Base-by-base conservation (phyloP, 1,140 invertebrate genomes). In the Tetramorium simillimum region DNA sequence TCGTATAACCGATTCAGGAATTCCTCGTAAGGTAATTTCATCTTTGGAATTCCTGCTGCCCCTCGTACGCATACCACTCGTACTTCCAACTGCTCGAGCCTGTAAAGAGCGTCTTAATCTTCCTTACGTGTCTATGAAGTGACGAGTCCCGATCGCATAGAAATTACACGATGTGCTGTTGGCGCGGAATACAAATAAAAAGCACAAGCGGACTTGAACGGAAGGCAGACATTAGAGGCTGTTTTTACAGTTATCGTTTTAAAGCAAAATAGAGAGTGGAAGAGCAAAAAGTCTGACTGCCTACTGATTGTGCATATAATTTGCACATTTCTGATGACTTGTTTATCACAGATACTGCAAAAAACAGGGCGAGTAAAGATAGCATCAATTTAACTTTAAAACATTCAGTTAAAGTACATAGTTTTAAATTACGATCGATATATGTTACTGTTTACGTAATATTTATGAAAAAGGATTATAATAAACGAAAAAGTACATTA, bases 1-100 rank as follows among this genome's bases (percentile, higher is more conserved):
- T 93, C 91, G 92, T 93, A 93, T 91, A 94, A 94, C 93, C 94
- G 92, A 94, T 94, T 95, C 93, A 92, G 91, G 88, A 94, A 94
- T 94, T 95, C 94, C 90, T 93, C 92, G 92, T 94, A 94, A 94
- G 91, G 93, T 91, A 94, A 95, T 95, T 94, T 94, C 91, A 94
- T 93, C 93, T 92, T 93, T 87, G 91, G 93, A 93, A 95, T 94
- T 94, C 93, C 92, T 92, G 91, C 91, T 91, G 65, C 81, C 70
- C 76, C 53, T 40, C 76, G 67, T 89, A 86, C 73, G 65, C 65
- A 87, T 87, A 85, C 56, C 75, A 49, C 12, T 70, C 37, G 43
- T 76, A 86, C 58, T 80, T 40, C 86, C 46, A 62, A 49, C 65
- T 37, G 46, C 33, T 76, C 72, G 65, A 40, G 10, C 53, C 51